Evolutionary conservation across 2,888 invertebrate genomes (phyloP).

Genomic region (Parnassius orleans): DNA sequence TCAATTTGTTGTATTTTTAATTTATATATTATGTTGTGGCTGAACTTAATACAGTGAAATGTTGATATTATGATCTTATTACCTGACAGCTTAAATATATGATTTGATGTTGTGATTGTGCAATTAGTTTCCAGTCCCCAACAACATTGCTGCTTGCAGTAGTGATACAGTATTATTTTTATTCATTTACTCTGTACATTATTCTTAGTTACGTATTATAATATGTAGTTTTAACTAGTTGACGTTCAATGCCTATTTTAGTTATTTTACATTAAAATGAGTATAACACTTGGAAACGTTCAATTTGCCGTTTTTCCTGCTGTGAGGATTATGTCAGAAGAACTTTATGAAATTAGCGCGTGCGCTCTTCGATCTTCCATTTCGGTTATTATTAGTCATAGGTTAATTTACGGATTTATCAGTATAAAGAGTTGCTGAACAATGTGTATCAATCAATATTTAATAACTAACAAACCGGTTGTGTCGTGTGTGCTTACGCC

Average conservation of each 20-base stretch:
- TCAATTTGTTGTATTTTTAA: conserved; percentile 1
- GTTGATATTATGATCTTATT: conserved; percentile 9
- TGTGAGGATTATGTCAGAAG: conserved; percentile 30
- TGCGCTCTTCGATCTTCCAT: conserved; percentile 66
- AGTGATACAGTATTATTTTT: conserved; percentile 78
- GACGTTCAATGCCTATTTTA: conserved; percentile 43
- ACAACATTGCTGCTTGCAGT: conserved; percentile 67
- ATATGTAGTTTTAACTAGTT: conserved; percentile 39
- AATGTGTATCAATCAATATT: conserved; percentile 64
- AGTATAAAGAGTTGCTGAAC: conserved; percentile 69
- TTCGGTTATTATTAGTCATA: conserved; percentile 73
- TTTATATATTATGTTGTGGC: conserved; percentile 9
- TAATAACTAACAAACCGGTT: conserved; percentile 78
- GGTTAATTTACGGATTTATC: conserved; percentile 61
- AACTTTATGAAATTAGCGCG: conserved; percentile 34
- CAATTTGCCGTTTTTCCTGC: conserved; percentile 32
- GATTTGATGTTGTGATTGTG: conserved; percentile 32
- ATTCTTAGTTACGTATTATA: conserved; percentile 54
- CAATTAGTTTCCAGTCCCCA: conserved; percentile 41
- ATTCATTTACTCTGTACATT: conserved; percentile 72
- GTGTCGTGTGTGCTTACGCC: conserved; percentile 78
- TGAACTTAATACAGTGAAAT: conserved; percentile 15
- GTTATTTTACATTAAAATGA: conserved; percentile 24
- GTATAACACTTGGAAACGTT: conserved; percentile 21
- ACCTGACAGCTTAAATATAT: conserved; percentile 14